Percentiles rank a stretch among this genome's conserved stretches.
These are phyloP conservation scores for Bergia sp. DNA, from an alignment of 92 coral and sea anemone species.

Conservation along the genomic window DNA sequence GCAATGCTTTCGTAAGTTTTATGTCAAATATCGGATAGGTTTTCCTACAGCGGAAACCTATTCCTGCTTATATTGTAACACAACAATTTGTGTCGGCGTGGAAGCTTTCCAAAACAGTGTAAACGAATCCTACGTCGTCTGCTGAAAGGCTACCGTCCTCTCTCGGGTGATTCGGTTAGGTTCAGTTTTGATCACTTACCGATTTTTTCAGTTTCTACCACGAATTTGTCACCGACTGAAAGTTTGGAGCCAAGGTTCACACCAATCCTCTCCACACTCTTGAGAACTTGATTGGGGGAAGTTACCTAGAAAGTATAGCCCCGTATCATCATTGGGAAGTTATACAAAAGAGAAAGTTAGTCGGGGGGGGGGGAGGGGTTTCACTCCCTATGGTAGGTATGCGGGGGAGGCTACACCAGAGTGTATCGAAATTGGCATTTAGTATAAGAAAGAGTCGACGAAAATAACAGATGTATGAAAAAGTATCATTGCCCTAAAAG, in stretches of 20 bases:
- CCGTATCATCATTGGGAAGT: background rate
- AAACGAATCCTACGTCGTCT: background rate
- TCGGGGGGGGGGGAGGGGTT: background rate
- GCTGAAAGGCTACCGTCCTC: background rate
- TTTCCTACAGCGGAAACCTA: too few relatives aligned
- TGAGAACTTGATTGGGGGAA: conserved; percentile 38
- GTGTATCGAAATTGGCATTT: too few relatives aligned
- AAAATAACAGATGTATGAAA: too few relatives aligned
- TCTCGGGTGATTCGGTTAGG: background rate
- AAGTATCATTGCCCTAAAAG: too few relatives aligned
- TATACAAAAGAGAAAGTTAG: background rate
- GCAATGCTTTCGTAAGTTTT: too few relatives aligned
- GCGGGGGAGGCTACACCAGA: too few relatives aligned
- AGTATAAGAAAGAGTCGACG: too few relatives aligned
- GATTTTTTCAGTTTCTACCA: conserved; percentile 13
- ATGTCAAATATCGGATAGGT: too few relatives aligned
- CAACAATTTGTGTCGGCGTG: too few relatives aligned
- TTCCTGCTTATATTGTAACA: too few relatives aligned
- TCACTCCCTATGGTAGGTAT: background rate
- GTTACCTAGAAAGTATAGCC: background rate
- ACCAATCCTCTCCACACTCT: conserved; percentile 2
- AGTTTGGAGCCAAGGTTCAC: conserved; percentile 25
- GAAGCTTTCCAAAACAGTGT: too few relatives aligned
- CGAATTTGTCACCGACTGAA: background rate
- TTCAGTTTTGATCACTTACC: background rate